phyloP scores from a whole-genome alignment of 2,797 vertebrate species.

The Dallia pectoralis region DNA sequence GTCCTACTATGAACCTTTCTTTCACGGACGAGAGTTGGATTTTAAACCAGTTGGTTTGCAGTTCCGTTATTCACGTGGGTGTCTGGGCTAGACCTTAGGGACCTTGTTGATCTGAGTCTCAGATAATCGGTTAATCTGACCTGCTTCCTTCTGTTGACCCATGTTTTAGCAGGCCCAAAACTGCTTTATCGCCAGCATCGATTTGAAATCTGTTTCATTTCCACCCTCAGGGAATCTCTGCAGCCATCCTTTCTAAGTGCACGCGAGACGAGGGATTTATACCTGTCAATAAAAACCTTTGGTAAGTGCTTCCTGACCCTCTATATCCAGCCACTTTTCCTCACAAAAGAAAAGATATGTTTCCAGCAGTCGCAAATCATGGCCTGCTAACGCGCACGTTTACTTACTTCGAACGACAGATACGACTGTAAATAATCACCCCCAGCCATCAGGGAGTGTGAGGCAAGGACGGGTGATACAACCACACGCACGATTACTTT shows the following conservation, averaged over 20 bases:
- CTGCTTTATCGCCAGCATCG: constrained; percentile 66
- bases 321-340: constrained; percentile 77
- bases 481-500: constrained; percentile 65
- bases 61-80: constrained; percentile 11
- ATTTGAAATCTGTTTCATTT: constrained; percentile 76
- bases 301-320: constrained; percentile 80
- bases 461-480: constrained; percentile 53
- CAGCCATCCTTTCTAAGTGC: constrained; percentile 75
- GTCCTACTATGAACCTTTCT: constrained; percentile 3
- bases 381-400: constrained; percentile 78
- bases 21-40: constrained; percentile 9
- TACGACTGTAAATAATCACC: constrained; percentile 78
- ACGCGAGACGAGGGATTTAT: constrained; percentile 78
- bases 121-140: constrained; percentile 60
- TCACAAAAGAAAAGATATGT: constrained; percentile 69
- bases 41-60: constrained; percentile 24
- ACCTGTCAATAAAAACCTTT: constrained; percentile 81
- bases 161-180: constrained; percentile 60
- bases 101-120: constrained; percentile 37
- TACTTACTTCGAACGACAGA: constrained; percentile 74
- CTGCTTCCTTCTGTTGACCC: constrained; percentile 54
- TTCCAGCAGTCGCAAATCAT: constrained; percentile 78
- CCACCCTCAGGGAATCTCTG: constrained; percentile 74
- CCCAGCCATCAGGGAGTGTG: constrained; percentile 56
- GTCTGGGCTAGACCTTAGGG: constrained; percentile 6